Evolutionary conservation across 2,888 invertebrate species (phyloP).

Genomic region (Sinhomidia bicolor): DNA sequence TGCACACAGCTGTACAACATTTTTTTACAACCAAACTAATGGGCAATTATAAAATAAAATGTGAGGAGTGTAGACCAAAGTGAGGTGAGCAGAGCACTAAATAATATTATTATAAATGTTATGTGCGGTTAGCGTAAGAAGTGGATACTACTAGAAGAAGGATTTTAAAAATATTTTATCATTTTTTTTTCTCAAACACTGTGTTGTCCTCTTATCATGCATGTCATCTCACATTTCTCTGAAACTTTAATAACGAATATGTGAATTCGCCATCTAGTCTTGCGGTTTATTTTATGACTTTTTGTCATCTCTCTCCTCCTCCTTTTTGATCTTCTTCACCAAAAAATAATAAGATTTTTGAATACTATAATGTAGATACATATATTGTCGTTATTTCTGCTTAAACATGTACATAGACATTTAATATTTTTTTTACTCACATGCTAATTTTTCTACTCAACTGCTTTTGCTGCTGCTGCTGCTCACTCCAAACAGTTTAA

Average conservation of each 20-base stretch:
- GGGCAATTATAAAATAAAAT: constrained; percentile 38
- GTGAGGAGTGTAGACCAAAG: too few species aligned
- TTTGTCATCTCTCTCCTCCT: constrained; percentile 25
- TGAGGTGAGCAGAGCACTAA: not conserved
- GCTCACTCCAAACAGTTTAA: not conserved
- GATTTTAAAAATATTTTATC: not conserved
- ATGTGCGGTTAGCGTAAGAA: not conserved
- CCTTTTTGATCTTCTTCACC: constrained; percentile 7
- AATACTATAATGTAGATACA: not conserved
- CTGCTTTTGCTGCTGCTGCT: too few species aligned
- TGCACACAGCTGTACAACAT: not conserved
- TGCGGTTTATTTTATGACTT: constrained; percentile 32
- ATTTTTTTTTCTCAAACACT: not conserved
- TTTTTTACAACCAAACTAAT: not conserved
- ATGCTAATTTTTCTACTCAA: not conserved
- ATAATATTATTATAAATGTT: not conserved
- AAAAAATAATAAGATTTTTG: constrained; percentile 12
- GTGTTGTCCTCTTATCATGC: not conserved
- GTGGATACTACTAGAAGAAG: too few species aligned
- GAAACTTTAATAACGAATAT: not conserved
- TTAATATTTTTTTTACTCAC: not conserved
- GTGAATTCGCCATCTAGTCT: not conserved
- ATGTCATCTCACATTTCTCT: constrained; percentile 19
- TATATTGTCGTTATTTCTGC: too few species aligned
- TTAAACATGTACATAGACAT: not conserved